Percentiles rank a stretch among this genome's conserved stretches.
phyloP scores from a whole-genome alignment of 1,140 invertebrate genomes.

The Drosophila rhopaloa region DNA sequence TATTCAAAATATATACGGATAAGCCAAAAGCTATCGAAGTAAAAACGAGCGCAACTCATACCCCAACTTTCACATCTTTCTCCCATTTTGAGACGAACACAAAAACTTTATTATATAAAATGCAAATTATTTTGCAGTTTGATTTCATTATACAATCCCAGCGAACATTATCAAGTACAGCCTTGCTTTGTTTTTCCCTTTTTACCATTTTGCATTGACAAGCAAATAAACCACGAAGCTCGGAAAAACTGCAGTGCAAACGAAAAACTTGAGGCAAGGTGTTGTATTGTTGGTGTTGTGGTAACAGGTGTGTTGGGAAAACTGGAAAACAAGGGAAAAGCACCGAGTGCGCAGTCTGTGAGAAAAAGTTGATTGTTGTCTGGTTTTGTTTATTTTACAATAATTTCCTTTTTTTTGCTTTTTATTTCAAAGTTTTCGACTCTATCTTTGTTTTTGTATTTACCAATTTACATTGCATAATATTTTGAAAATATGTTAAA shows the following conservation, averaged over 20 bases:
- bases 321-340: constrained; percentile 46
- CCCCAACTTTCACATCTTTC: background rate
- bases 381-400: constrained; percentile 48
- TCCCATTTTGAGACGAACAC: constrained; percentile 6
- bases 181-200: constrained; percentile 29
- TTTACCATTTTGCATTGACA: constrained; percentile 68
- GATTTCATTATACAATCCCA: constrained; percentile 62
- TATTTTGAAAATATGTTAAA: constrained; percentile 53
- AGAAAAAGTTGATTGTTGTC: constrained; percentile 69
- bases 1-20: constrained; percentile 5
- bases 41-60: background rate
- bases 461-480: constrained; percentile 40
- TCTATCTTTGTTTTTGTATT: background rate
- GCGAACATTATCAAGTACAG: constrained; percentile 58
- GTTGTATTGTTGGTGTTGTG: constrained; percentile 55
- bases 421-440: constrained; percentile 16
- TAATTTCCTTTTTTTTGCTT: constrained; percentile 49
- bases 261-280: constrained; percentile 62
- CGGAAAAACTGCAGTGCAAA: constrained; percentile 43
- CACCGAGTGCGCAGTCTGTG: constrained; percentile 47
- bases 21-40: constrained; percentile 26
- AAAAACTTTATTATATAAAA: constrained; percentile 71
- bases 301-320: constrained; percentile 60
- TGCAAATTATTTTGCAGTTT: constrained; percentile 78
- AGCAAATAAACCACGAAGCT: constrained; percentile 63